Evolutionary conservation across 1,140 invertebrate species (phyloP).

Genomic region (Procambarus virginalis): DNA sequence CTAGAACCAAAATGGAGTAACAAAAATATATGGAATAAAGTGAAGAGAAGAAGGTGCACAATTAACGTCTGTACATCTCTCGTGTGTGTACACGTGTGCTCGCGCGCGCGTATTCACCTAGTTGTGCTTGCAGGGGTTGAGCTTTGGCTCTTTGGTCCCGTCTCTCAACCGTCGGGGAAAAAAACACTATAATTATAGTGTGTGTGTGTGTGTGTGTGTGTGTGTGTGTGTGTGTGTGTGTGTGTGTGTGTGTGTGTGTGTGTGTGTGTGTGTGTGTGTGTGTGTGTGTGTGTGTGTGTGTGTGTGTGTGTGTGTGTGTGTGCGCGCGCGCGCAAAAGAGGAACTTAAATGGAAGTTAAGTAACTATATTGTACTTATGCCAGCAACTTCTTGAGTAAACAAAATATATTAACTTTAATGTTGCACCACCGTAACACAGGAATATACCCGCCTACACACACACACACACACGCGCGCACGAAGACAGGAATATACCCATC

Average conservation of each 20-base stretch:
- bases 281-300: conserved; percentile 1
- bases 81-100: not conserved
- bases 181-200: too few species aligned
- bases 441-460: too few species aligned
- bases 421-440: not conserved
- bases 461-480: too few species aligned
- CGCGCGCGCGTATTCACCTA: too few species aligned
- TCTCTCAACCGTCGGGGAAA: too few species aligned
- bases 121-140: too few species aligned
- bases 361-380: not conserved
- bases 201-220: not conserved
- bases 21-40: not conserved
- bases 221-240: conserved; percentile 3
- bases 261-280: not conserved
- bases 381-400: not conserved
- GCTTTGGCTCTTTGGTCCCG: too few species aligned
- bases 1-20: not conserved
- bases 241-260: not conserved
- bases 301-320: conserved; percentile 3
- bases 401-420: not conserved
- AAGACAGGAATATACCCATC: too few species aligned
- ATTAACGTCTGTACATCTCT: not conserved
- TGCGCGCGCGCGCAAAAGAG: not conserved
- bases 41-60: not conserved
- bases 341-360: not conserved